Evolutionary conservation across 2,113 vertebrate genomes (phyloP), one percentile per base, ranked within the genome.

Genomic region (Xiphophorus hellerii): DNA sequence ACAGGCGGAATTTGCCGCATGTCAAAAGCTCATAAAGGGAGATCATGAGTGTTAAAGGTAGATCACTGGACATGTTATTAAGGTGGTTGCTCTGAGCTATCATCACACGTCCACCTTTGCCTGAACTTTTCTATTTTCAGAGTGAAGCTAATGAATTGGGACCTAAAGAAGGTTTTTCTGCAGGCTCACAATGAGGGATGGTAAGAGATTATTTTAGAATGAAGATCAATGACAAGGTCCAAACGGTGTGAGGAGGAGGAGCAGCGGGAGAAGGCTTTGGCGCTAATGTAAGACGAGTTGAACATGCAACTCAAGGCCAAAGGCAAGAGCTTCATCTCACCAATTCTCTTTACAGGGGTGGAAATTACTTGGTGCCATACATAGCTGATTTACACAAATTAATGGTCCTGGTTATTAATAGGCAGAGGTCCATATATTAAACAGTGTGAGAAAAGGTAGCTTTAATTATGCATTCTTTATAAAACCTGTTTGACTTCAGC

Each of bases 191-290:
- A 82, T 93, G 93, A 93, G 90, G 80, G 91, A 93, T 93, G 90
- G 90, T 90, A 92, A 93, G 93, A 92, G 90, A 92, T 93, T 94
- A 94, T 94, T 94, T 93, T 94, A 94, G 93, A 92, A 92, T 90
- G 88, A 92, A 92, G 92, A 92, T 94, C 92, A 93, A 93, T 92
- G 92, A 88, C 86, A 87, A 85, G 88, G 88, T 90, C 86, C 86
- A 93, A 91, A 90, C 85, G 82, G 44, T 89, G 83, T 78, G 86
- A 90, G 87, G 72, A 89, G 81, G 66, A 79, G 86, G 37, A 72
- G 80, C 27, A 77, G 69, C 68, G 76, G 84, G 65, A 82, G 74
- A 73, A 44, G 75, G 78, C 78, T 81, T 69, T 73, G 76, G 84
- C 82, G 35, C 89, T 90, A 90, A 90, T 90, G 90, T 90, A 89